These are phyloP conservation scores for Dromaius novaehollandiae DNA, from an alignment of 2,113 vertebrate genomes.

Conservation along the genomic window DNA sequence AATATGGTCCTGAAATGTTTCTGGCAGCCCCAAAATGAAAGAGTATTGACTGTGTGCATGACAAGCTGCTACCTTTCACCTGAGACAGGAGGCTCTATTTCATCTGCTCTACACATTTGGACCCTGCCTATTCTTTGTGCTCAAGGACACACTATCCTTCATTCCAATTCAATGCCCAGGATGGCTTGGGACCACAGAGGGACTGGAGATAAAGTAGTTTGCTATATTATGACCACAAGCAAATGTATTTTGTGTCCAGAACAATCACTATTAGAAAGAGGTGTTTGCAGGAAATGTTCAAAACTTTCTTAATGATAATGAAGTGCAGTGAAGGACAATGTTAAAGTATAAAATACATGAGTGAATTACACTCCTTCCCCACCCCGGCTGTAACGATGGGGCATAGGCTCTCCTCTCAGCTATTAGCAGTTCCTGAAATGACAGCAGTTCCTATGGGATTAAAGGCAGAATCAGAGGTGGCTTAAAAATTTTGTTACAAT, in stretches of 20 bases:
- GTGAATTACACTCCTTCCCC: not conserved
- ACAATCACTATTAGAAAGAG: not conserved
- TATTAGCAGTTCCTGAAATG: not conserved
- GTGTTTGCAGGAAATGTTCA: not conserved
- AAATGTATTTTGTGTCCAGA: not conserved
- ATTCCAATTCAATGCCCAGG: not conserved
- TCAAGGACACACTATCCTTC: not conserved
- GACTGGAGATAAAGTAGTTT: not conserved
- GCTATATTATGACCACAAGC: not conserved
- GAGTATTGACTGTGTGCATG: not conserved
- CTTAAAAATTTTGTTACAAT: not conserved
- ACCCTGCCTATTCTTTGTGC: not conserved
- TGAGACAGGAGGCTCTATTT: not conserved
- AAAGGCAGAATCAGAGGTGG: not conserved
- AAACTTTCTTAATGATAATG: not conserved
- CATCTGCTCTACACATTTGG: slow-evolving; percentile 12
- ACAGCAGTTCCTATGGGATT: not conserved
- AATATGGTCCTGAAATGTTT: not conserved
- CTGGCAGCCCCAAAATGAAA: not conserved
- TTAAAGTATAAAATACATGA: not conserved
- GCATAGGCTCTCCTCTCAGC: not conserved
- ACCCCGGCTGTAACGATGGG: not conserved
- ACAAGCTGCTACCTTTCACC: not conserved
- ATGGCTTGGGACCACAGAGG: not conserved
- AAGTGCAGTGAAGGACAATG: slow-evolving; percentile 9